Percentiles rank a stretch among this genome's conserved stretches.
Conservation (phyloP, 2,113 vertebrate genomes). For the Oryzias melastigma region DNA sequence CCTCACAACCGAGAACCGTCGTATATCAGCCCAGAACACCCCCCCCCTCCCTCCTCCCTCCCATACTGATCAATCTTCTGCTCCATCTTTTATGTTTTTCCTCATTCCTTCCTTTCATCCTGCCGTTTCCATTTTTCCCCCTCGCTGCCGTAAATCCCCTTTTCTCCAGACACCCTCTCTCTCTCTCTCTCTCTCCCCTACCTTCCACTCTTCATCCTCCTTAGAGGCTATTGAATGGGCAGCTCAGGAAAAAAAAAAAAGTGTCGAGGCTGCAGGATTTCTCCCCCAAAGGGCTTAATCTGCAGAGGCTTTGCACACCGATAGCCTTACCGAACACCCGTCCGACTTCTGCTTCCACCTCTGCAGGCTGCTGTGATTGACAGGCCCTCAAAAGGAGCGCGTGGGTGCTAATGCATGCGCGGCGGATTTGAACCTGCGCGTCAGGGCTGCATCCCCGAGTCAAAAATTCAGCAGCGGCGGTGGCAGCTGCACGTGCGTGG, state of each 20-base stretch:
- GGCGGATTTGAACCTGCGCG: slow-evolving; percentile 2
- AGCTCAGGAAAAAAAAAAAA: slow-evolving; percentile 63
- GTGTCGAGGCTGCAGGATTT: slow-evolving; percentile 68
- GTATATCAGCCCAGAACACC: slow-evolving; percentile 21
- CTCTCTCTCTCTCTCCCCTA: slow-evolving; percentile 11
- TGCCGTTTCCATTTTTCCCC: slow-evolving; percentile 2
- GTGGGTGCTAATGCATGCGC: slow-evolving; percentile 29
- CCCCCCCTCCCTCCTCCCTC: too few relatives aligned
- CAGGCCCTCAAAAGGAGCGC: slow-evolving; percentile 27
- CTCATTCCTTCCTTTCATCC: slow-evolving; percentile 14
- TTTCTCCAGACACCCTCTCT: not conserved
- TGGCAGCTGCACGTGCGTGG: slow-evolving; percentile 27
- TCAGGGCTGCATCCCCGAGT: not conserved
- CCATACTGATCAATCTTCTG: slow-evolving; percentile 24
- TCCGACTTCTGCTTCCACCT: slow-evolving; percentile 31
- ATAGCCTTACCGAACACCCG: slow-evolving; percentile 56
- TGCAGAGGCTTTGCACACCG: slow-evolving; percentile 50
- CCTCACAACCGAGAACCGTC: slow-evolving; percentile 7
- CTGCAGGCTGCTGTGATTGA: slow-evolving; percentile 45
- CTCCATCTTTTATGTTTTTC: slow-evolving; percentile 35
- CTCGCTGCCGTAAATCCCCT: slow-evolving; percentile 17
- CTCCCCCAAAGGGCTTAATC: slow-evolving; percentile 68
- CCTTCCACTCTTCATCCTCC: slow-evolving; percentile 43
- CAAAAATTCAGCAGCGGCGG: slow-evolving; percentile 34
- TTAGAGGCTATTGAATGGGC: slow-evolving; percentile 58